These are phyloP conservation scores for Agrypnia vestita DNA, from an alignment of 1,140 invertebrate genomes.

Conservation along the genomic window DNA sequence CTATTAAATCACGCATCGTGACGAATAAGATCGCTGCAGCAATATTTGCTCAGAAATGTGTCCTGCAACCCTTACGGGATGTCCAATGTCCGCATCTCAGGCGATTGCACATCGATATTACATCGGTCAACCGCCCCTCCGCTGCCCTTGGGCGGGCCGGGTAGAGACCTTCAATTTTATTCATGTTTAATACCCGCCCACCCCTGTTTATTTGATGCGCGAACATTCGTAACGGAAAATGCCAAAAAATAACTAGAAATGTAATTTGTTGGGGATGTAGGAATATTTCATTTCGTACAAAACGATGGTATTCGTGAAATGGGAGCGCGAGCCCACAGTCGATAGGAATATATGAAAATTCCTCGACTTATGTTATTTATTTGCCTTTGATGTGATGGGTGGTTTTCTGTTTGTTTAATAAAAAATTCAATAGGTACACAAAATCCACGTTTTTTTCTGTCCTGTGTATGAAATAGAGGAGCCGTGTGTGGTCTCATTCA, in stretches of 20 bases:
- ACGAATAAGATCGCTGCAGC: no score
- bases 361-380: constrained; percentile 60
- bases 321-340: constrained; percentile 4
- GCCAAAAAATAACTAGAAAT: constrained; percentile 43
- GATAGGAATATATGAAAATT: constrained; percentile 59
- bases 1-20: no score
- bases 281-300: constrained; percentile 55
- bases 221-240: constrained; percentile 43
- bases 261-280: constrained; percentile 22
- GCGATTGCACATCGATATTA: constrained; percentile 59
- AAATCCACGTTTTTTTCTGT: no score
- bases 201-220: constrained; percentile 50
- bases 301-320: constrained; percentile 56
- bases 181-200: constrained; percentile 55
- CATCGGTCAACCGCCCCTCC: constrained; percentile 53
- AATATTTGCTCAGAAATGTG: no score
- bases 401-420: background rate
- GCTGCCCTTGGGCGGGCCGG: constrained; percentile 6
- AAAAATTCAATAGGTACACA: no score
- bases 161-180: constrained; percentile 49
- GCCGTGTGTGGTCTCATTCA: no score
- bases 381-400: constrained; percentile 57
- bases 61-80: constrained; percentile 6
- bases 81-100: constrained; percentile 49
- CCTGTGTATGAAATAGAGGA: no score